These are phyloP conservation scores for Sinodicranocentrus sp. DNA, from an alignment of 2,888 invertebrate species.

Conservation along the genomic window DNA sequence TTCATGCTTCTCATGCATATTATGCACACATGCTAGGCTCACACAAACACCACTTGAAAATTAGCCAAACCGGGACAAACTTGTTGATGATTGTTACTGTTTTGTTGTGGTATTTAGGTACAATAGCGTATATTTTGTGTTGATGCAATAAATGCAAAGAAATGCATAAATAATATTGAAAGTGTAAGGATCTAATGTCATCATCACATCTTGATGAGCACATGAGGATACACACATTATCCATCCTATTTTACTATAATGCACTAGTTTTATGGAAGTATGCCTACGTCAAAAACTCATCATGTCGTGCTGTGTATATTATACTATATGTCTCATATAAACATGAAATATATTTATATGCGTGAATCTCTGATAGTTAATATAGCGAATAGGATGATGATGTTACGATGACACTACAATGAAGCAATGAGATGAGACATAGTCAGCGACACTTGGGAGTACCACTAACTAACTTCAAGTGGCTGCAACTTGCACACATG, in stretches of 20 bases:
- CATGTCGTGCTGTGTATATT: too few relatives aligned
- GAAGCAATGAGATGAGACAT: background rate
- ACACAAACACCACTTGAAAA: slow-evolving; percentile 12
- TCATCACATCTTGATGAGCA: slow-evolving; percentile 21
- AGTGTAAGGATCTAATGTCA: slow-evolving; percentile 32
- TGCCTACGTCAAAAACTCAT: too few relatives aligned
- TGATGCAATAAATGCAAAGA: slow-evolving; percentile 38
- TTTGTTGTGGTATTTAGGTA: slow-evolving; percentile 5
- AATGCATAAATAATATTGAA: slow-evolving; percentile 36
- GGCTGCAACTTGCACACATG: background rate
- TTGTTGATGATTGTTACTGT: slow-evolving; percentile 6
- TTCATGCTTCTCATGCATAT: slow-evolving; percentile 38
- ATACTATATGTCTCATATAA: too few relatives aligned
- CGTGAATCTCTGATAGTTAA: too few relatives aligned
- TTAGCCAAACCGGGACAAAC: slow-evolving; percentile 49
- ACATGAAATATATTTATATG: too few relatives aligned
- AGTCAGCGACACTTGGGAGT: slow-evolving; percentile 2
- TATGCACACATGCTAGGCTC: too few relatives aligned
- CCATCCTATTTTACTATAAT: too few relatives aligned
- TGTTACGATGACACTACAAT: background rate
- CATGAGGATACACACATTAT: too few relatives aligned
- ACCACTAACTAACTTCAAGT: background rate
- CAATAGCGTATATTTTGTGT: slow-evolving; percentile 30
- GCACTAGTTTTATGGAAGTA: too few relatives aligned
- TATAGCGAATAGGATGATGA: too few relatives aligned